phyloP scores from a whole-genome alignment of 2,888 invertebrate genomes.

The Plagodis pulveraria region DNA sequence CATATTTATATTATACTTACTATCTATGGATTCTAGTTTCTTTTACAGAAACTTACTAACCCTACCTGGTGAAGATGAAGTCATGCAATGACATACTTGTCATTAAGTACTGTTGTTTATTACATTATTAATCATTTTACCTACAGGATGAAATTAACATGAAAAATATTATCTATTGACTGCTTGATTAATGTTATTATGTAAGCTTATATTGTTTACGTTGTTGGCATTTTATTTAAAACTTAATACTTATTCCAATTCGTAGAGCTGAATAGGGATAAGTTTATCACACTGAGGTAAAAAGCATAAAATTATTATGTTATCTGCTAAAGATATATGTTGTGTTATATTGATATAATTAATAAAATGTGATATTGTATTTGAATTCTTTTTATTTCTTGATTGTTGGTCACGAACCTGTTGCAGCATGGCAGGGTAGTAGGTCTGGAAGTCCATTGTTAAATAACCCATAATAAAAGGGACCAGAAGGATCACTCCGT shows the following conservation, averaged over 20 bases:
- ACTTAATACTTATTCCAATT: constrained; percentile 64
- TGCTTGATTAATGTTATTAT: constrained; percentile 49
- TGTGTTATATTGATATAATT: constrained; percentile 74
- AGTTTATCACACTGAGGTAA: constrained; percentile 59
- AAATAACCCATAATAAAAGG: too few relatives aligned
- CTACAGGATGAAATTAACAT: not conserved
- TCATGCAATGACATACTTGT: not conserved
- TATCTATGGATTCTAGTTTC: too few relatives aligned
- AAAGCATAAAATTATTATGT: constrained; percentile 58
- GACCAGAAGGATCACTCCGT: too few relatives aligned
- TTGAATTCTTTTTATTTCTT: not conserved
- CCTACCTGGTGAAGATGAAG: not conserved
- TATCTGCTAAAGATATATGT: constrained; percentile 76
- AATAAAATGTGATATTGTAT: constrained; percentile 82
- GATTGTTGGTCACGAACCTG: too few relatives aligned
- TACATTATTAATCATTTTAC: not conserved
- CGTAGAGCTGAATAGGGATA: constrained; percentile 63
- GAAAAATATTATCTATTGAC: constrained; percentile 22
- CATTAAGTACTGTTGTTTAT: too few relatives aligned
- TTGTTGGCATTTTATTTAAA: constrained; percentile 80
- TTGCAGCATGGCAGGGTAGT: too few relatives aligned
- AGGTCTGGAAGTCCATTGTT: too few relatives aligned
- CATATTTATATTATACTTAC: too few relatives aligned
- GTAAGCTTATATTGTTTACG: constrained; percentile 51
- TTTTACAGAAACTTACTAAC: too few relatives aligned